These are phyloP conservation scores for Megaceryle alcyon DNA, from an alignment of 2,797 vertebrate species.

Conservation along the genomic window DNA sequence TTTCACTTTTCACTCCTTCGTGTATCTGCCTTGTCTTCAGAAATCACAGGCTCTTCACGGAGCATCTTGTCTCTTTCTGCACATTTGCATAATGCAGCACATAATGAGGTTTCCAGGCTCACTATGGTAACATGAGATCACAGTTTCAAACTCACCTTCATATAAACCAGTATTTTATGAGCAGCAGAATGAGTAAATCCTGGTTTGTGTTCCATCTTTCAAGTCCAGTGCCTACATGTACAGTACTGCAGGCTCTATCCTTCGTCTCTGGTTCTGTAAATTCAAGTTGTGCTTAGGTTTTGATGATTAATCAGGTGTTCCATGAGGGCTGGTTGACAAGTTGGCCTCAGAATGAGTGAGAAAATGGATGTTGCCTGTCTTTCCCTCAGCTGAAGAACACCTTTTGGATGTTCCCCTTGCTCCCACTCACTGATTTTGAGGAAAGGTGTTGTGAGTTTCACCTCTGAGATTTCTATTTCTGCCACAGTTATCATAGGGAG, in stretches of 20 bases:
- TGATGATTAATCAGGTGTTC: neutral
- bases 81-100: neutral
- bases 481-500: neutral
- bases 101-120: neutral
- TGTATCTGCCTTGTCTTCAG: neutral
- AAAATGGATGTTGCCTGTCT: neutral
- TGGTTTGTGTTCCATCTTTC: neutral
- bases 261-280: neutral
- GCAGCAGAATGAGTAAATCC: neutral
- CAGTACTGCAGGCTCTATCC: neutral
- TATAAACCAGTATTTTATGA: neutral
- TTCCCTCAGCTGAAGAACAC: neutral
- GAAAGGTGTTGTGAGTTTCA: neutral
- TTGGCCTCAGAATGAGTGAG: neutral
- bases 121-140: neutral
- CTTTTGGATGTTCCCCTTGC: neutral
- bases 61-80: neutral
- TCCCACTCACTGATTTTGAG: neutral
- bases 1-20: neutral
- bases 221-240: neutral
- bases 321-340: neutral
- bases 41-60: neutral
- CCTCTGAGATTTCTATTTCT: neutral
- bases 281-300: neutral
- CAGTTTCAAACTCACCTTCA: neutral